Conservation (phyloP, 2,113 vertebrate species). For the Lamprotornis superbus region DNA sequence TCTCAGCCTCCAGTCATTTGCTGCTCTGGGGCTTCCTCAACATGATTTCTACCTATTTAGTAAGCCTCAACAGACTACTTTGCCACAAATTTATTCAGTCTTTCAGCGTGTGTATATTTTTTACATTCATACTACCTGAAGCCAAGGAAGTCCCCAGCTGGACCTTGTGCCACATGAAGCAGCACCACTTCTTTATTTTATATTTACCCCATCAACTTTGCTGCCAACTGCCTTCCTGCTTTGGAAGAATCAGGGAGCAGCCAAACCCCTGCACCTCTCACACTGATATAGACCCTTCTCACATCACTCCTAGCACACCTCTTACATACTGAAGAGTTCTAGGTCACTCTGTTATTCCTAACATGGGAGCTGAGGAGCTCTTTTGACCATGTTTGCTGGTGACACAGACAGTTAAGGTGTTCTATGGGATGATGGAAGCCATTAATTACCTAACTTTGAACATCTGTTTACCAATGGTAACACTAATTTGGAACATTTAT, state of each 20-base stretch:
- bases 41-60: background rate
- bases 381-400: background rate
- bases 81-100: background rate
- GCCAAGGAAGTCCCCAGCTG: background rate
- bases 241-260: background rate
- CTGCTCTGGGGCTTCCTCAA: background rate
- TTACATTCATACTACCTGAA: rapidly evolving
- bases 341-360: background rate
- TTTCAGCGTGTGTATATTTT: background rate
- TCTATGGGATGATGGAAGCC: background rate
- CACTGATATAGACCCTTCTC: background rate
- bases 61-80: background rate
- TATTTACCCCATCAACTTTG: background rate
- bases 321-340: background rate
- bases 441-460: background rate
- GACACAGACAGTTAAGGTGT: background rate
- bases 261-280: background rate
- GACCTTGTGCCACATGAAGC: background rate
- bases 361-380: background rate
- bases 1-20: background rate
- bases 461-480: background rate
- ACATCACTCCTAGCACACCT: background rate
- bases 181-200: background rate
- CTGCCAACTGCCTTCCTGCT: background rate
- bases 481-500: background rate